Evolutionary conservation across 2,888 invertebrate species (phyloP), one percentile per base, ranked within the genome.

Genomic region (Spilosoma lubricipeda): DNA sequence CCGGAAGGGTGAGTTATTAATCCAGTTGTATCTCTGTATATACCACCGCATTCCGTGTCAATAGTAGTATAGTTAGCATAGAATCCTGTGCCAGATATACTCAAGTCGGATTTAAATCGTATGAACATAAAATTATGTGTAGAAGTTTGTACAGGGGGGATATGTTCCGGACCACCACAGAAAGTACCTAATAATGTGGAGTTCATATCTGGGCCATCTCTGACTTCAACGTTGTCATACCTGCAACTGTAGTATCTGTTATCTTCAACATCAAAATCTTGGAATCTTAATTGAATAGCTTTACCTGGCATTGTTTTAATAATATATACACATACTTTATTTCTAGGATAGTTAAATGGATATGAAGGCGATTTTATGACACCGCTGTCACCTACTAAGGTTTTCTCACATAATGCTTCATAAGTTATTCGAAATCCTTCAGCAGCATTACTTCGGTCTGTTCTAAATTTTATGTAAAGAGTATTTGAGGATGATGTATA

Each of bases 21-120:
- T 1, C 98, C 98, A 0, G 96, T 93, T 1, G 93, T 86, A 4
- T 95, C 94, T 80, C 96, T 97, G 65, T 97, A 91, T 71, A 98
- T 96, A 4, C 98, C 98, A 2, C 98, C 98, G 91, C 98, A 98
- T 75, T 94, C 97, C 90, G 96, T 96, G 76, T 97, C 95, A 48
- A 97, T 89, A 0, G 97, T 96, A 0, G 97, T 96, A 87, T 98
- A 99, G 77, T 97, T 97, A 2, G 98, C 97, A 76, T 96, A 96
- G 89, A 99, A 98, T 5, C 98, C 98, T 67, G 95, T 94, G 3
- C 97, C 97, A 9, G 93, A 89, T 27, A 96, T 83, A 30, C 94
- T 96, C 65, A 90, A 84, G 85, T 97, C 97, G 0, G 97, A 97
- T 72, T 91, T 90, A 85, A 98, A 97, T 78, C 96, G 96, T 23